These are phyloP conservation scores for Notodonta dromedarius DNA, from an alignment of 2,888 invertebrate species.

Conservation along the genomic window DNA sequence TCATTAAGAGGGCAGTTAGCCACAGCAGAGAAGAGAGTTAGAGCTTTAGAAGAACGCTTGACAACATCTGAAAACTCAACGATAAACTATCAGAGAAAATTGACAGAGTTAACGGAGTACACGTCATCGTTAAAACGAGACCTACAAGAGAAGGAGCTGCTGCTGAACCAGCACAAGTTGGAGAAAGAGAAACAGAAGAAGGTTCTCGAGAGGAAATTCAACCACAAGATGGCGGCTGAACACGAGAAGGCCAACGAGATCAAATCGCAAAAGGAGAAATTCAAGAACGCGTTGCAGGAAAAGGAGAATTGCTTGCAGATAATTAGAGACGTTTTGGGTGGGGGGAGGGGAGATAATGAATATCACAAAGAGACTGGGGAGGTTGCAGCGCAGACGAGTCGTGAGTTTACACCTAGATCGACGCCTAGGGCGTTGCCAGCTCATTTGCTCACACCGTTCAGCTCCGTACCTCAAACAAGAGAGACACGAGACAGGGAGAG, in stretches of 20 bases:
- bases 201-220: slow-evolving; percentile 83
- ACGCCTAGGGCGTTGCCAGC: slow-evolving; percentile 76
- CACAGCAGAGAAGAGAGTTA: slow-evolving; percentile 87
- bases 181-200: slow-evolving; percentile 87
- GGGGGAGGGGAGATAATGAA: slow-evolving; percentile 59
- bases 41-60: slow-evolving; percentile 87
- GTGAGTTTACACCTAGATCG: slow-evolving; percentile 74
- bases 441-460: slow-evolving; percentile 74
- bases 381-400: slow-evolving; percentile 67
- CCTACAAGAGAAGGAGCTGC: slow-evolving; percentile 86
- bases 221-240: slow-evolving; percentile 87
- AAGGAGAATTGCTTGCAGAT: slow-evolving; percentile 76
- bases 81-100: slow-evolving; percentile 85
- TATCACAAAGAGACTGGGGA: slow-evolving; percentile 51
- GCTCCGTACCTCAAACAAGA: slow-evolving; percentile 55
- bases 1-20: slow-evolving; percentile 86
- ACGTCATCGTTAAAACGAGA: slow-evolving; percentile 85
- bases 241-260: slow-evolving; percentile 91
- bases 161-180: slow-evolving; percentile 85
- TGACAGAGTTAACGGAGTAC: slow-evolving; percentile 86
- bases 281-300: slow-evolving; percentile 68
- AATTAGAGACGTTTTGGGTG: slow-evolving; percentile 67
- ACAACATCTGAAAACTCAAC: slow-evolving; percentile 87
- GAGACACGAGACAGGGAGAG: slow-evolving; percentile 49
- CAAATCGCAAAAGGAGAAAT: slow-evolving; percentile 63